Percentiles rank a stretch among this genome's conserved stretches.
These are phyloP conservation scores for Drosophila arizonae DNA, from an alignment of 1,140 invertebrate genomes.

Conservation along the genomic window DNA sequence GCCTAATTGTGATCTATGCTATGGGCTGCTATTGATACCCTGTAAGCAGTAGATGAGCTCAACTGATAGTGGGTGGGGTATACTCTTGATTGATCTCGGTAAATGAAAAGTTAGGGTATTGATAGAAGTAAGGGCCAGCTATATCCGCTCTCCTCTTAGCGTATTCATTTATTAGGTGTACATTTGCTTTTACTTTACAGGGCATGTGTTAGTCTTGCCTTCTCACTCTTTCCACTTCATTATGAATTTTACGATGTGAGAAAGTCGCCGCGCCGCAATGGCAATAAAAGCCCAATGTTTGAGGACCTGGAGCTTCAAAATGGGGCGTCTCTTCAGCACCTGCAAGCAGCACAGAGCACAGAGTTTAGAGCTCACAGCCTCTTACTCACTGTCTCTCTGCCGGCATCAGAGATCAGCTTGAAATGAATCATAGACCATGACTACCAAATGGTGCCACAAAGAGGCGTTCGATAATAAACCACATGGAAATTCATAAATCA, in stretches of 20 bases:
- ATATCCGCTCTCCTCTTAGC: too few relatives aligned
- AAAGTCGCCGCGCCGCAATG: conserved; percentile 47
- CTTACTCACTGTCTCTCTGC: conserved; percentile 36
- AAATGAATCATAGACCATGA: conserved; percentile 72
- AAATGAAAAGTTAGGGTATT: too few relatives aligned
- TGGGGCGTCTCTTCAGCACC: conserved; percentile 48
- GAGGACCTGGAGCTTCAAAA: conserved; percentile 16
- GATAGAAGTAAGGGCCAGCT: too few relatives aligned
- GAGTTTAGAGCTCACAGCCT: background rate
- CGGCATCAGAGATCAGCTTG: conserved; percentile 60
- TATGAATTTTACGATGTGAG: conserved; percentile 41
- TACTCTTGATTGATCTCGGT: too few relatives aligned
- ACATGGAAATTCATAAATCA: conserved; percentile 76
- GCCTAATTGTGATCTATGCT: conserved; percentile 37
- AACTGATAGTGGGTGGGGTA: too few relatives aligned
- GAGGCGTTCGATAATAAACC: conserved; percentile 76
- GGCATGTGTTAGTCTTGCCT: background rate
- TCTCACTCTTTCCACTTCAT: background rate
- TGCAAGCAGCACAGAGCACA: conserved; percentile 21
- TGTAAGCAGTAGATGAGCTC: background rate
- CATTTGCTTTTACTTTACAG: background rate
- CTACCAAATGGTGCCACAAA: conserved; percentile 54
- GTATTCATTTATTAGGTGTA: background rate
- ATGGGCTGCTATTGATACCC: conserved; percentile 18
- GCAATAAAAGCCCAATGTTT: conserved; percentile 53